Conservation (phyloP, 2,113 vertebrate species). For the Mustelus asterias region DNA sequence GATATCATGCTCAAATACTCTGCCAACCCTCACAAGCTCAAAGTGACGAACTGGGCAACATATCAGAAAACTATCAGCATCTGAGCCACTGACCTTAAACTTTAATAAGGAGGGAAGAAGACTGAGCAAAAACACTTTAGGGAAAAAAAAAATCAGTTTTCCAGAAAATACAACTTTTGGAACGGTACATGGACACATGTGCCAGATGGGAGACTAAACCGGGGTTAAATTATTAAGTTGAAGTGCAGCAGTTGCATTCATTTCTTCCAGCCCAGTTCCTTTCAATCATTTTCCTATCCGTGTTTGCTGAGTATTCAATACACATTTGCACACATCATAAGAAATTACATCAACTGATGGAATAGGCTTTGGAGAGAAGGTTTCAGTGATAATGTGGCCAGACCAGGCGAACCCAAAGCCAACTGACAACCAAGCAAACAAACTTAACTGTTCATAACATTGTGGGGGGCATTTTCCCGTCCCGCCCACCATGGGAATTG, state of each 20-base stretch:
- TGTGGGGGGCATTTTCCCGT: no score
- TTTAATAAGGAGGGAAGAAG: neutral
- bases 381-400: slow-evolving; percentile 16
- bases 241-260: neutral
- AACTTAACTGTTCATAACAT: neutral
- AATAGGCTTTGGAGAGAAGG: neutral
- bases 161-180: neutral
- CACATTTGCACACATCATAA: slow-evolving; percentile 19
- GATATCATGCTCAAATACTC: neutral
- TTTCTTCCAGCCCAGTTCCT: neutral
- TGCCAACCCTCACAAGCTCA: neutral
- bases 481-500: no score
- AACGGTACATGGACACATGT: neutral
- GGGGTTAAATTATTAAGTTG: neutral
- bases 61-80: neutral
- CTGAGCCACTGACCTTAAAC: neutral
- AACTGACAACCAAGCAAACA: neutral
- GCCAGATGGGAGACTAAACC: neutral
- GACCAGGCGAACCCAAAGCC: neutral
- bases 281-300: neutral
- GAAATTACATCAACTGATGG: slow-evolving; percentile 19
- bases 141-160: no score
- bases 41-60: neutral
- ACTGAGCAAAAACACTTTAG: neutral
- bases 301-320: slow-evolving; percentile 10